These are phyloP conservation scores for Zenarchopterus dispar DNA, from an alignment of 2,797 vertebrate genomes.

Conservation along the genomic window DNA sequence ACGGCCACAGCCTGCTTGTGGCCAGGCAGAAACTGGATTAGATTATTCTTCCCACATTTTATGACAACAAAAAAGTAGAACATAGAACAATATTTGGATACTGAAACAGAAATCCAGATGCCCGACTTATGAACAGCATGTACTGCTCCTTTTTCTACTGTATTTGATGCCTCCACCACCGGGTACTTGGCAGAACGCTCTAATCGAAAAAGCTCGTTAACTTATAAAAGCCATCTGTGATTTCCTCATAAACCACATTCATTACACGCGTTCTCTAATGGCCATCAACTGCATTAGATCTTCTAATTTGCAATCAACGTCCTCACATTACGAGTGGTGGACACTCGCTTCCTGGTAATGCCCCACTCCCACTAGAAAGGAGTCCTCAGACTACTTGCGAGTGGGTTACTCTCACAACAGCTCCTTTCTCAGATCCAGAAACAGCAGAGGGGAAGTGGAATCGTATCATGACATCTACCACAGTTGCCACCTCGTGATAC, in stretches of 20 bases:
- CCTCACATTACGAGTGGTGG: conserved; percentile 21
- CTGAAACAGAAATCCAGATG: too few relatives aligned
- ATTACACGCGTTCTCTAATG: conserved; percentile 31
- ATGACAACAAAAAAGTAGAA: too few relatives aligned
- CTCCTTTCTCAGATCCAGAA: conserved; percentile 21
- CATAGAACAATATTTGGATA: too few relatives aligned
- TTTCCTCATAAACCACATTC: conserved; percentile 15
- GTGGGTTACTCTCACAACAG: conserved; percentile 10
- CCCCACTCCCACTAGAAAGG: conserved; percentile 18
- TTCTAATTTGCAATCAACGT: conserved; percentile 22
- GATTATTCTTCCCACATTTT: too few relatives aligned
- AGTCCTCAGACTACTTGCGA: conserved; percentile 29
- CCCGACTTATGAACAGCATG: neutral
- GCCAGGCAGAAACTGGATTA: too few relatives aligned
- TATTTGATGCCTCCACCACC: neutral
- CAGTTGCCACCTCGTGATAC: conserved; percentile 35
- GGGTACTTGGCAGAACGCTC: conserved; percentile 3
- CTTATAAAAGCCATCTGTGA: conserved; percentile 22
- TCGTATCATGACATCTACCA: conserved; percentile 17
- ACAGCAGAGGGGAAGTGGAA: conserved; percentile 47
- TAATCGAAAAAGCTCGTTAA: neutral
- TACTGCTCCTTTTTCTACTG: conserved; percentile 13
- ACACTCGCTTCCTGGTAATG: neutral
- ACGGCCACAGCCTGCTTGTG: too few relatives aligned
- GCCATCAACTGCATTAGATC: conserved; percentile 32